phyloP scores from a whole-genome alignment of 2,113 vertebrate genomes.

The Stigmatopora nigra region DNA sequence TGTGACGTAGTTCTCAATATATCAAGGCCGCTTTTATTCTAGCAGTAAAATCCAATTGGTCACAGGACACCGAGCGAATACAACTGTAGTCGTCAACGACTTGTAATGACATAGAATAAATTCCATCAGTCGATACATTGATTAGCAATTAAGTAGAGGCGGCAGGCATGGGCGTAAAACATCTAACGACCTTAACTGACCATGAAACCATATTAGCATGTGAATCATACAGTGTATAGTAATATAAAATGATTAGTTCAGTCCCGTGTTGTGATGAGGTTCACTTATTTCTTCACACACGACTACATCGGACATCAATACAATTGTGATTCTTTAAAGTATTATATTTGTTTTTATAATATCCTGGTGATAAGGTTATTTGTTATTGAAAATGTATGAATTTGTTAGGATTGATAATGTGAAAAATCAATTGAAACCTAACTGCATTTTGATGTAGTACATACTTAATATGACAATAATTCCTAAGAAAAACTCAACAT shows the following conservation, averaged over 20 bases:
- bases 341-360: not conserved
- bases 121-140: slow-evolving; percentile 9
- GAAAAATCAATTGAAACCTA: not conserved
- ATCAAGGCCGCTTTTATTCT: not conserved
- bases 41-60: slow-evolving; percentile 1
- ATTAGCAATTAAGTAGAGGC: slow-evolving; percentile 4
- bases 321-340: not conserved
- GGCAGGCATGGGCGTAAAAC: not conserved
- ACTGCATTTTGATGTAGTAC: not conserved
- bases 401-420: not conserved
- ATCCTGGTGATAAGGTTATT: not conserved
- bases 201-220: slow-evolving; percentile 7
- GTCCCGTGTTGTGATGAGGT: not conserved
- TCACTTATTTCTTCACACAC: not conserved
- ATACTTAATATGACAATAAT: too few relatives aligned
- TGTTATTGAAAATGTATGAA: slow-evolving; percentile 1
- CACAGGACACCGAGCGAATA: not conserved
- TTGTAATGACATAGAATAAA: slow-evolving; percentile 5
- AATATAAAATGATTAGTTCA: not conserved
- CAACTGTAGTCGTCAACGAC: not conserved
- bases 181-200: not conserved
- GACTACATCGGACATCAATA: not conserved
- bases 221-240: not conserved
- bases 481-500: not conserved
- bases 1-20: slow-evolving; percentile 2